Base-by-base conservation (phyloP, 2,888 invertebrate genomes). In the Endomychus coccineus region DNA sequence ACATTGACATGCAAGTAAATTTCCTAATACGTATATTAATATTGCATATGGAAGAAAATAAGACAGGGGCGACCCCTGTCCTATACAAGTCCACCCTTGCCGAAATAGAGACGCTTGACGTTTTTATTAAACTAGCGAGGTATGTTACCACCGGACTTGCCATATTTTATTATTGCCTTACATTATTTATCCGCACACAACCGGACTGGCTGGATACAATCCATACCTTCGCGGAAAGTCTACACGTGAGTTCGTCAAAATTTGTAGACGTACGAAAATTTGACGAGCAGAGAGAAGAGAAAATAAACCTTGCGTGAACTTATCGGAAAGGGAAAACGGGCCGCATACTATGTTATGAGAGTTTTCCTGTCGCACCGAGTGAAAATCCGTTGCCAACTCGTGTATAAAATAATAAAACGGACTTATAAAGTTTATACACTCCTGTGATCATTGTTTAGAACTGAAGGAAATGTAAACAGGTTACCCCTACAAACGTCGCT, bases 101-200 rank as follows among this genome's bases (percentile, higher is more conserved):
- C 37, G 38, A 46, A 48, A 39, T 14, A 25, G 28, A 28, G 27
- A 35, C 17, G 39, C 36, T 36, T 42, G 42, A 42, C 42, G 39
- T 42, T 42, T 42, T 42, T 42, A 42, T 42, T 42, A 42, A 42
- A 42, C 39, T 35, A 34, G 40, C 40, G 40, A 40, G 40, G 40
- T 40, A 42, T 42, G 39, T 39, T 42, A 35, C 42, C 39, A 32
- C 31, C 38, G 37, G 37, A 37, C 37, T 37, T 21, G 37, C 51
- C 47, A 54, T 56, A 58, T 60, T 60, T 59, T 61, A 61, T 61
- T 61, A 61, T 61, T 59, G 60, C 61, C 56, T 58, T 59, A 60
- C 59, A 61, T 61, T 59, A 61, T 61, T 60, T 59, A 60, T 60
- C 37, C 32, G 17, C 37, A 33, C 32, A 16, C 32, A 37, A 19